Conservation (phyloP, 2,797 vertebrate genomes). For the Sebastolobus altivelis region DNA sequence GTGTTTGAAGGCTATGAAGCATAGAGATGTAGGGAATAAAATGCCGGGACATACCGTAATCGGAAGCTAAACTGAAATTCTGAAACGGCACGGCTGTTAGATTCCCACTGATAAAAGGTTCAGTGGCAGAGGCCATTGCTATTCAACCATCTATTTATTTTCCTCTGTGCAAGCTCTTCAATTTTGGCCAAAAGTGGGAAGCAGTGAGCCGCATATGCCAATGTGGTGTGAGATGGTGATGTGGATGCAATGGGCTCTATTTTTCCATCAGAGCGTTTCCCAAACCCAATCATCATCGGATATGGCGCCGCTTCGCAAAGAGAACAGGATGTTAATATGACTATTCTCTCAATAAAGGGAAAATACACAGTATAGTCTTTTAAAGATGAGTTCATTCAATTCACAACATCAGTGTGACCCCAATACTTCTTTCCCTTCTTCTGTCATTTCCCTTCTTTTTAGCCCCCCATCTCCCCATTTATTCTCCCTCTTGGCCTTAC, state of each 20-base stretch:
- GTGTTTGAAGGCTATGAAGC: slow-evolving; percentile 97
- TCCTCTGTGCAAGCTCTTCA: slow-evolving; percentile 88
- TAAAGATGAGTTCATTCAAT: slow-evolving; percentile 88
- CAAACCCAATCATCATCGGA: slow-evolving; percentile 87
- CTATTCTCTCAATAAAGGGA: slow-evolving; percentile 85
- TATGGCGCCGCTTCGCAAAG: slow-evolving; percentile 84
- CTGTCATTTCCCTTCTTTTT: slow-evolving; percentile 75
- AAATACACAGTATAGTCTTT: slow-evolving; percentile 82
- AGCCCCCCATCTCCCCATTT: slow-evolving; percentile 64
- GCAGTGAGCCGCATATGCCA: slow-evolving; percentile 88
- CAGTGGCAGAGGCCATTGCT: slow-evolving; percentile 88
- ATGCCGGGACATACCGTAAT: slow-evolving; percentile 99
- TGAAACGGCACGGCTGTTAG: slow-evolving; percentile 89
- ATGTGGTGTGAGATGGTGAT: slow-evolving; percentile 86
- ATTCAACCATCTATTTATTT: slow-evolving; percentile 90
- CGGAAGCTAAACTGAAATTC: slow-evolving; percentile 98
- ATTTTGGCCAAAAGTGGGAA: slow-evolving; percentile 89
- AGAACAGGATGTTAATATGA: slow-evolving; percentile 87
- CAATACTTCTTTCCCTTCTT: slow-evolving; percentile 78
- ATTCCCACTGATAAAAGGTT: slow-evolving; percentile 90
- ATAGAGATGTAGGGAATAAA: slow-evolving; percentile 99
- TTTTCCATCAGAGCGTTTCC: slow-evolving; percentile 83
- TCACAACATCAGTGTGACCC: slow-evolving; percentile 83
- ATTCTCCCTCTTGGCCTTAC: slow-evolving; percentile 66
- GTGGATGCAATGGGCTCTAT: slow-evolving; percentile 85